Conservation (phyloP, 2,797 vertebrate species). For the Pempheris klunzingeri region DNA sequence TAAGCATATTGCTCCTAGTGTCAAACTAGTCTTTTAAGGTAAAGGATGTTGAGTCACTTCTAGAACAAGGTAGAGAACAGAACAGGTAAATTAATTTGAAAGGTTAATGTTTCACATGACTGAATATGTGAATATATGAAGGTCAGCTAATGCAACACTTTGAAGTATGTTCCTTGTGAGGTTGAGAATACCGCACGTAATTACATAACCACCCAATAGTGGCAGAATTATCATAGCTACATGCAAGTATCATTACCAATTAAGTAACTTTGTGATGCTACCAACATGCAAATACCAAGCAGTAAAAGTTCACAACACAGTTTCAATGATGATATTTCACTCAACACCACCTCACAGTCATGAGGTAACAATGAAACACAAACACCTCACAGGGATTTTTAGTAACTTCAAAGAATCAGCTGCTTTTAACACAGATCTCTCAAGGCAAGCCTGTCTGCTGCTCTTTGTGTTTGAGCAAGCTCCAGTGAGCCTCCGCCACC, state of each 20-base stretch:
- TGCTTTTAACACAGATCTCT: conserved; percentile 27
- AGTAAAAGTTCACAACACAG: background rate
- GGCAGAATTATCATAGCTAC: conserved; percentile 8
- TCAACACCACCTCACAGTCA: background rate
- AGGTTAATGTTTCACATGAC: background rate
- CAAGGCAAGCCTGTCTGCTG: background rate
- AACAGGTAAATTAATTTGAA: background rate
- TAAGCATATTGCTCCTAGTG: too few species aligned
- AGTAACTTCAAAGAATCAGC: conserved; percentile 44
- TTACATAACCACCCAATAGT: conserved; percentile 5
- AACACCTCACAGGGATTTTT: background rate
- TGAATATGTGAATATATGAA: background rate
- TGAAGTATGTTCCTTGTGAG: background rate
- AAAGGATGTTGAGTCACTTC: background rate
- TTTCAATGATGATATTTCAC: background rate
- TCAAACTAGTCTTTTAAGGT: background rate
- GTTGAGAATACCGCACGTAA: background rate
- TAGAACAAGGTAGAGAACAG: too few species aligned
- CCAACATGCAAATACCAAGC: background rate
- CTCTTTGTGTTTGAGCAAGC: conserved; percentile 38
- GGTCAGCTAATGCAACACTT: background rate
- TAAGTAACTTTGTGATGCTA: background rate
- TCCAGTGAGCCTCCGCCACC: conserved; percentile 36
- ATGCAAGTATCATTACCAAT: conserved; percentile 23
- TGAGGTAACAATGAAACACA: conserved; percentile 7